Evolutionary conservation across 2,888 invertebrate genomes (phyloP).

Genomic region (Nysson spinosus): DNA sequence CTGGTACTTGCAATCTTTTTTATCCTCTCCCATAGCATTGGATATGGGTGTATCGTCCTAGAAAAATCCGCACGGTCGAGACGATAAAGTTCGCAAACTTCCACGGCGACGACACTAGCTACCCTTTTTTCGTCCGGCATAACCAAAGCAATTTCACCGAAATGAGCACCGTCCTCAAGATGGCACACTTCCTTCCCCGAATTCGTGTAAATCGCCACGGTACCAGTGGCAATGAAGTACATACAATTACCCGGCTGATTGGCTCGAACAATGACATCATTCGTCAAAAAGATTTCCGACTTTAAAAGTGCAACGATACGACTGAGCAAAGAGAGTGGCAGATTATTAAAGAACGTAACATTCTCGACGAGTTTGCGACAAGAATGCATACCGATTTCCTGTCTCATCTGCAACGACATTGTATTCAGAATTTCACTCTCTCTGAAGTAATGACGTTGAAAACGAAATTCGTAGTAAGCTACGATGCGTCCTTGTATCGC

Average conservation of each 20-base stretch:
- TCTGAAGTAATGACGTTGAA: conserved; percentile 67
- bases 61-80: conserved; percentile 73
- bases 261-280: conserved; percentile 79
- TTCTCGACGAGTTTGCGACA: conserved; percentile 80
- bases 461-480: conserved; percentile 71
- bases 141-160: conserved; percentile 76
- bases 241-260: conserved; percentile 79
- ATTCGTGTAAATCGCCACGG: conserved; percentile 79
- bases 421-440: conserved; percentile 70
- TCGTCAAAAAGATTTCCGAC: conserved; percentile 79
- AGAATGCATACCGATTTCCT: conserved; percentile 80
- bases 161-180: conserved; percentile 76
- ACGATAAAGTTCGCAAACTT: conserved; percentile 75
- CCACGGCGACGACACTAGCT: conserved; percentile 76
- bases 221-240: conserved; percentile 81
- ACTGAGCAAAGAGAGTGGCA: conserved; percentile 78
- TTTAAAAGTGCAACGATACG: conserved; percentile 78
- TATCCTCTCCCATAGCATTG: conserved; percentile 74
- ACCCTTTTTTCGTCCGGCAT: conserved; percentile 73
- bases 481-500: conserved; percentile 66
- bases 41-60: conserved; percentile 73
- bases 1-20: conserved; percentile 74
- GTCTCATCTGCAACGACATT: conserved; percentile 69
- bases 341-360: conserved; percentile 79
- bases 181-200: conserved; percentile 77